A percentile compares a stretch with the other conserved stretches of the same genome.
Conservation (phyloP, 2,888 invertebrate genomes). For the Nezara viridula region DNA sequence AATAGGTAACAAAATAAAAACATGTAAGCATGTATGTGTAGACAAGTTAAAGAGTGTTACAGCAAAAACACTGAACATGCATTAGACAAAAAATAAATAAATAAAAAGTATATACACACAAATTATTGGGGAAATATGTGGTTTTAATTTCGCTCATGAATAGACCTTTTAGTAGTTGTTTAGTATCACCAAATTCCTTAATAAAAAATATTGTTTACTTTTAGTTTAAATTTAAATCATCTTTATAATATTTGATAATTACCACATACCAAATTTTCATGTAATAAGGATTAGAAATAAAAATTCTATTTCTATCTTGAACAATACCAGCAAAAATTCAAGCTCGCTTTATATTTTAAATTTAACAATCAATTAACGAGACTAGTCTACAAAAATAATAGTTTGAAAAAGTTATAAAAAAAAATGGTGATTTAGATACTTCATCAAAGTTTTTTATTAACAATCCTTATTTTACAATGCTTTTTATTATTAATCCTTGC, state of each 20-base stretch:
- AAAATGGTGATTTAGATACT: neutral
- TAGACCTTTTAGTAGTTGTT: neutral
- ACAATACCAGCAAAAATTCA: neutral
- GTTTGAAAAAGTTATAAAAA: too few species aligned
- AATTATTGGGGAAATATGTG: conserved; percentile 48
- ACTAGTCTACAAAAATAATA: neutral
- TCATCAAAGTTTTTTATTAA: neutral
- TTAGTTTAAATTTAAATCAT: neutral
- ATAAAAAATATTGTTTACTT: neutral
- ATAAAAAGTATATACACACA: conserved; percentile 29
- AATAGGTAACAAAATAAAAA: conserved; percentile 36
- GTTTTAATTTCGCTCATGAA: conserved; percentile 50
- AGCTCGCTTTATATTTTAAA: neutral
- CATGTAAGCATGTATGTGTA: conserved; percentile 48
- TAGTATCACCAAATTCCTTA: neutral
- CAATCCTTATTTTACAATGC: too few species aligned
- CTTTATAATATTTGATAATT: neutral
- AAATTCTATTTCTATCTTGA: neutral
- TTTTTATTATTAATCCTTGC: too few species aligned
- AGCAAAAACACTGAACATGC: conserved; percentile 51
- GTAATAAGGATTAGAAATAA: neutral
- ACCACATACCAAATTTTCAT: neutral
- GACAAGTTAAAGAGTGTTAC: conserved; percentile 23
- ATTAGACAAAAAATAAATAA: conserved; percentile 4
- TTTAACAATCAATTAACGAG: neutral